These are phyloP conservation scores for Tetramorium parvispinum DNA, from an alignment of 1,140 invertebrate genomes.

Conservation along the genomic window DNA sequence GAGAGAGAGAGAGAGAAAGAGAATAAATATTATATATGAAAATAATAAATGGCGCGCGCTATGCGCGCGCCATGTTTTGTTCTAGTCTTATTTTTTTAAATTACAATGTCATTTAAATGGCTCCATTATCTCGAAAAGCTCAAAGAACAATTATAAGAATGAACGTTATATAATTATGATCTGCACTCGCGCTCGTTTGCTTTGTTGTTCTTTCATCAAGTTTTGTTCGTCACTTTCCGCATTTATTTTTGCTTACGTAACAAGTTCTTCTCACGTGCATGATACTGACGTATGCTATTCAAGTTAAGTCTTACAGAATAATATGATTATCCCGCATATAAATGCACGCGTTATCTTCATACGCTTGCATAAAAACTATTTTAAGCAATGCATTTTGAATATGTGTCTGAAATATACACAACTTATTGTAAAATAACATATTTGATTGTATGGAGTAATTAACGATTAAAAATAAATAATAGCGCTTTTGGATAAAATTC, in stretches of 20 bases:
- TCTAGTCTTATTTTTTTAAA: neutral
- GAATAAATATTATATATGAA: no score
- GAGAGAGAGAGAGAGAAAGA: no score
- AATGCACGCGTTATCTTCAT: neutral
- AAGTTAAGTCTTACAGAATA: neutral
- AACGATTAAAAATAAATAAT: neutral
- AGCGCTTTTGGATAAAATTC: neutral
- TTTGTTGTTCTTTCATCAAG: neutral
- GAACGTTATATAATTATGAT: neutral
- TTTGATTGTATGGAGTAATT: neutral
- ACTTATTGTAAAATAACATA: neutral
- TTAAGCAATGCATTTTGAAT: neutral
- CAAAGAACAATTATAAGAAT: neutral
- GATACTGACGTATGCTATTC: neutral
- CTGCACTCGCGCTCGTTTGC: neutral
- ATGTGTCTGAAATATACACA: neutral
- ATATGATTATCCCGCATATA: neutral
- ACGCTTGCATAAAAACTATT: neutral
- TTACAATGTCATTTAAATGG: neutral
- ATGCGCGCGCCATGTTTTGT: no score
- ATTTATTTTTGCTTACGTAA: constrained; percentile 4
- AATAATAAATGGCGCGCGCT: no score
- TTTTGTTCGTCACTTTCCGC: neutral
- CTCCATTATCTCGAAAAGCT: neutral
- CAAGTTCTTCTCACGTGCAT: neutral